Percentiles rank a stretch among this genome's conserved stretches.
phyloP scores from a whole-genome alignment of 2,797 vertebrate genomes.

The Moxostoma hubbsi region DNA sequence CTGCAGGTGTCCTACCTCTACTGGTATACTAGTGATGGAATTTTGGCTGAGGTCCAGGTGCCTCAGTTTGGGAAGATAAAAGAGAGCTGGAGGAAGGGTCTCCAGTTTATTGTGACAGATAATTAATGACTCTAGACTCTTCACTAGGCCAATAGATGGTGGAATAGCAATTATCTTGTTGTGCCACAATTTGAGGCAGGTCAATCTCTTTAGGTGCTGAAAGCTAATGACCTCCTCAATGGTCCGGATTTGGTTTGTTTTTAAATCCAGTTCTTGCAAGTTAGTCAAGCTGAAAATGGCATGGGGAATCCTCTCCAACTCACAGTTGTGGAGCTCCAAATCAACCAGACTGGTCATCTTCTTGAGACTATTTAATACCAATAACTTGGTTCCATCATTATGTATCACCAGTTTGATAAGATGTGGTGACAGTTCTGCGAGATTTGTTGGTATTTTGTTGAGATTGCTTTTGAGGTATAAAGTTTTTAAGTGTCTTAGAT shows the following conservation, averaged over 20 bases:
- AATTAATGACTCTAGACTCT: conserved; percentile 91
- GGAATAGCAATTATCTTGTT: conserved; percentile 96
- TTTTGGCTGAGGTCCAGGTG: conserved; percentile 92
- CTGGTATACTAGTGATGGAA: conserved; percentile 85
- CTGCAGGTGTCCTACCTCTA: conserved; percentile 88
- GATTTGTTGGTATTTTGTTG: conserved; percentile 95
- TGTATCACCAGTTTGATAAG: conserved; percentile 91
- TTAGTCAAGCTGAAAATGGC: conserved; percentile 96
- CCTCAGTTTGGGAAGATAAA: conserved; percentile 91
- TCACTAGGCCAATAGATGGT: conserved; percentile 89
- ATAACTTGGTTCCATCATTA: conserved; percentile 94
- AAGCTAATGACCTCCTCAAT: conserved; percentile 98
- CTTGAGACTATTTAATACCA: conserved; percentile 96
- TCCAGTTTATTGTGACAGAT: conserved; percentile 97
- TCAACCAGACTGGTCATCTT: conserved; percentile 95
- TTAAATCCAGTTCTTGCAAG: conserved; percentile 94
- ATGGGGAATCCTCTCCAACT: conserved; percentile 94
- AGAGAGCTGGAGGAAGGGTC: conserved; percentile 86
- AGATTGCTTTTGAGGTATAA: conserved; percentile 96
- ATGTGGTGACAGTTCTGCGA: conserved; percentile 94
- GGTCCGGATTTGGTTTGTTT: conserved; percentile 93
- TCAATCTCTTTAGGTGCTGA: conserved; percentile 95
- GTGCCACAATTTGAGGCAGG: conserved; percentile 96
- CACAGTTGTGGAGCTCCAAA: conserved; percentile 92
- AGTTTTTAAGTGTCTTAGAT: conserved; percentile 90